A percentile compares a stretch with the other conserved stretches of the same genome.
Evolutionary conservation across 2,797 vertebrate species (phyloP).

Genomic region (Parauchenoglanis ngamensis): DNA sequence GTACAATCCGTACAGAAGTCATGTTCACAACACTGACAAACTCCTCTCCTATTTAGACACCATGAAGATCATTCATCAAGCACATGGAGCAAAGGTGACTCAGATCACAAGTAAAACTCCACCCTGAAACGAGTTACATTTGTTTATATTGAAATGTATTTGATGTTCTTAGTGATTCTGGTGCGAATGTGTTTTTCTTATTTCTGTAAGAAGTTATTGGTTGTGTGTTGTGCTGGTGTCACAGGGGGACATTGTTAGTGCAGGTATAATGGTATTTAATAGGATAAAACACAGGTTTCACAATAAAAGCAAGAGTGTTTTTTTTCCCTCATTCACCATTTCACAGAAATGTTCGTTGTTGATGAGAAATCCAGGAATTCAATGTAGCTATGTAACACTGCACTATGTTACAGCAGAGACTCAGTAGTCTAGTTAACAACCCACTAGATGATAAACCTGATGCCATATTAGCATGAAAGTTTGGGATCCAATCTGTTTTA

Average conservation of each 20-base stretch:
- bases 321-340: background rate
- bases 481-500: background rate
- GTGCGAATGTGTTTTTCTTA: background rate
- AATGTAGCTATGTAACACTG: background rate
- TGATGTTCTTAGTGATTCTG: background rate
- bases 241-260: background rate
- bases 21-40: background rate
- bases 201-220: background rate
- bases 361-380: background rate
- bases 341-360: background rate
- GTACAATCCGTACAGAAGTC: background rate
- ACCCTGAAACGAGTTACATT: background rate
- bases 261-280: background rate
- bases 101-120: background rate
- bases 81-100: slow-evolving; percentile 89
- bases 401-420: background rate
- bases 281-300: background rate
- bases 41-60: slow-evolving; percentile 77
- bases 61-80: slow-evolving; percentile 93
- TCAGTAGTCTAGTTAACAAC: background rate
- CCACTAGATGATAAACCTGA: background rate
- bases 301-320: background rate
- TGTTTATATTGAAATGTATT: background rate
- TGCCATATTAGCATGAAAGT: background rate
- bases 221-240: background rate